Conservation (phyloP, 2,113 vertebrate species). For the Platysternon megacephalum region DNA sequence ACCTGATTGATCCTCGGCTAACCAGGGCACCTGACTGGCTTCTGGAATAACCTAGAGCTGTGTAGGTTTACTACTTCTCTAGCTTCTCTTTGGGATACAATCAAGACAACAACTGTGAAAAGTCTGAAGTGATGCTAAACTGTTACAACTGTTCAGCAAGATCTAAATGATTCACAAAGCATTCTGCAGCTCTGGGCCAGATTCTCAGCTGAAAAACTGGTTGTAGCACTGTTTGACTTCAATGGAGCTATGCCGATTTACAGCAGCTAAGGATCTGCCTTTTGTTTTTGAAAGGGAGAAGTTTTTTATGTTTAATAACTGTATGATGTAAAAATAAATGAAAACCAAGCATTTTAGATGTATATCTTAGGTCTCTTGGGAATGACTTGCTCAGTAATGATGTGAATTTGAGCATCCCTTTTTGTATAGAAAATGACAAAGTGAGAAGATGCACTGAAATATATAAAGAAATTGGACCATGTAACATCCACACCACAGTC, state of each 20-base stretch:
- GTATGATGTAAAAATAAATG: background rate
- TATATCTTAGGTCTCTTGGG: background rate
- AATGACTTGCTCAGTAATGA: background rate
- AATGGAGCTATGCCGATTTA: background rate
- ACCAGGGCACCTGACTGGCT: background rate
- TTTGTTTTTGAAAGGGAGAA: background rate
- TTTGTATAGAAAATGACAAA: background rate
- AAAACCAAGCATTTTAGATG: background rate
- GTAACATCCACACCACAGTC: background rate
- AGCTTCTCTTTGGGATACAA: background rate
- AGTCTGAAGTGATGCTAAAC: background rate
- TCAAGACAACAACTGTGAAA: background rate
- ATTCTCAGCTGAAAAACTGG: background rate
- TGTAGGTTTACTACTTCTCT: background rate
- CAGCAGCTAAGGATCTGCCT: background rate
- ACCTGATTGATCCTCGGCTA: background rate
- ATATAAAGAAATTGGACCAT: background rate
- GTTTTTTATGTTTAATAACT: background rate
- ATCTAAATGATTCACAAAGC: background rate
- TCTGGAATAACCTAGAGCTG: background rate
- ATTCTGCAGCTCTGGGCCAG: background rate
- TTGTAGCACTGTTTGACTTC: background rate
- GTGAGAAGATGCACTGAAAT: background rate
- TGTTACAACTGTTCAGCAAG: background rate
- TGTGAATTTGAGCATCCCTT: constrained; percentile 1